Base-by-base conservation (phyloP, 2,888 invertebrate species). In the Ormia ochracea region DNA sequence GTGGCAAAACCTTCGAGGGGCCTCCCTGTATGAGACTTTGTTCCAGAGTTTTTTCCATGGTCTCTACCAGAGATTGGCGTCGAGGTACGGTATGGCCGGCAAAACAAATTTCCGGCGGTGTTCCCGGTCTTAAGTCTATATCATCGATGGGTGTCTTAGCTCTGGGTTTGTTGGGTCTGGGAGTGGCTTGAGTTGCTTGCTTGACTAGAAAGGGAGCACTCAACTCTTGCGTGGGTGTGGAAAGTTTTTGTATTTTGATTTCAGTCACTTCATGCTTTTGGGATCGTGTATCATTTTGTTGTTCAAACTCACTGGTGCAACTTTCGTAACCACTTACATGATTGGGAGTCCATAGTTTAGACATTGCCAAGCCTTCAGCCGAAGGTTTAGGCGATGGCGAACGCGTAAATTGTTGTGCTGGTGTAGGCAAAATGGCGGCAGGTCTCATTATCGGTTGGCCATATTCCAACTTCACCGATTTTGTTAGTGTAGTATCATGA, bases 21-120 rank as follows among this genome's bases (percentile, higher is more conserved):
- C 80, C 69, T 50, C 91, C 91, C 59, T 90, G 90, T 21, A 90
- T 89, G 3, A 91, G 82, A 82, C 91, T 91, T 84, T 90, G 90
- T 82, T 92, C 92, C 5, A 92, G 84, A 31, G 91, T 90, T 83
- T 92, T 91, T 84, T 93, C 92, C 81, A 92, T 90, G 26, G 89
- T 90, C 86, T 92, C 92, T 1, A 92, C 91, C 81, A 92, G 91
- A 1, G 92, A 92, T 73, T 90, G 91, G n/a, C 91, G 90, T 56
- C 91, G 86, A 38, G 88, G 85, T 48, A 90, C 87, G 1, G 63
- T 63, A 5, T 59, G 63, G 0, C 91, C 91, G 0, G 92, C 92
- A 86, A 91, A 94, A 45, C 91, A 93, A 7, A 94, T 93, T 89
- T 93, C 93, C 14, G 94, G 93, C 3, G 93, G 93, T 10, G 93